phyloP scores from a whole-genome alignment of 1,140 invertebrate species.

The Dufourea novaeangliae region DNA sequence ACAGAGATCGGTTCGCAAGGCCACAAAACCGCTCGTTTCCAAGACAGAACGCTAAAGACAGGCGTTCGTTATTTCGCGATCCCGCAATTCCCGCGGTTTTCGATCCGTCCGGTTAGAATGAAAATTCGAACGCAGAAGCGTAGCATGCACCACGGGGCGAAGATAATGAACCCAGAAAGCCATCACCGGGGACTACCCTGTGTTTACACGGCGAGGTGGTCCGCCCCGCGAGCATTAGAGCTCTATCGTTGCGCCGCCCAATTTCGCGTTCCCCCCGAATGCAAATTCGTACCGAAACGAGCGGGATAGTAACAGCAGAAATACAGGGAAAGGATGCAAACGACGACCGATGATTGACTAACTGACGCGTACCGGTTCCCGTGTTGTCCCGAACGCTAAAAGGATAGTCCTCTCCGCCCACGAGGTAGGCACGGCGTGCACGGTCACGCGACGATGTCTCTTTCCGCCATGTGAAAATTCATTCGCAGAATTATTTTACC shows the following conservation, averaged over 20 bases:
- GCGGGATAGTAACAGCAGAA: slow-evolving; percentile 73
- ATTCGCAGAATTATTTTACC: too few species aligned
- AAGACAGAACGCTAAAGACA: slow-evolving; percentile 22
- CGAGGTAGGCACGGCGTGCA: background rate
- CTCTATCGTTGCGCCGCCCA: slow-evolving; percentile 72
- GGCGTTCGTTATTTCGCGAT: slow-evolving; percentile 26
- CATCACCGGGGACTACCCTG: slow-evolving; percentile 75
- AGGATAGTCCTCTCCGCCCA: slow-evolving; percentile 15
- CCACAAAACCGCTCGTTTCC: background rate
- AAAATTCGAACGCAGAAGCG: slow-evolving; percentile 47
- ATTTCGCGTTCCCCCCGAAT: slow-evolving; percentile 74
- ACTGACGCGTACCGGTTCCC: slow-evolving; percentile 63
- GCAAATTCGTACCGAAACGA: slow-evolving; percentile 76
- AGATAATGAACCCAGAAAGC: slow-evolving; percentile 68
- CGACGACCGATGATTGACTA: slow-evolving; percentile 66
- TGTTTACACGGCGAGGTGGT: slow-evolving; percentile 72
- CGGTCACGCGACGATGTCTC: too few species aligned
- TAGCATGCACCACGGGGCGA: slow-evolving; percentile 38
- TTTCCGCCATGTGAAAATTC: too few species aligned
- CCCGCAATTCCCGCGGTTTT: slow-evolving; percentile 1
- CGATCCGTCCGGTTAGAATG: slow-evolving; percentile 8
- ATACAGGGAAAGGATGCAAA: slow-evolving; percentile 71
- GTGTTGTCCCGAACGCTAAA: slow-evolving; percentile 54
- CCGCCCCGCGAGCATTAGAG: slow-evolving; percentile 71
- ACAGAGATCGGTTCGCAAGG: background rate